Base-by-base conservation (phyloP, 2,113 vertebrate species). In the Kryptolebias marmoratus region DNA sequence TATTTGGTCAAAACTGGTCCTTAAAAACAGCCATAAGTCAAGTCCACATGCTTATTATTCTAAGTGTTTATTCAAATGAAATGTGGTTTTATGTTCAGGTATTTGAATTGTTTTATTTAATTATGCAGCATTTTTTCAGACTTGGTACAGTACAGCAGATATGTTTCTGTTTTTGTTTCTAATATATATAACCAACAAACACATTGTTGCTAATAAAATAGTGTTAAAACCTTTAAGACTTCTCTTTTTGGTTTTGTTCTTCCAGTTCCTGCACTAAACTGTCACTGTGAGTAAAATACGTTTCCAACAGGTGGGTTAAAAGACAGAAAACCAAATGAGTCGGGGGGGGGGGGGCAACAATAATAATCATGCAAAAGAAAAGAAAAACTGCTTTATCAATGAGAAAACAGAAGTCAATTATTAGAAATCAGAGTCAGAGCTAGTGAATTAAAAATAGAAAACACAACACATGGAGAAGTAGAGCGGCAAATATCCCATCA, bases 171-270 rank as follows among this genome's bases (percentile, higher is more conserved):
- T 83, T 80, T 89, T 89, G 91, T 92, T 94, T 89, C 74, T 87
- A 81, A 85, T 91, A 91, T 93, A 91, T 93, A 88, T 87, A 88
- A 83, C 85, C 90, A 91, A 92, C 82, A 78, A 86, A 92, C 89
- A 93, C 89, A 82, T 80, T 90, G 90, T 94, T 93, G 87, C 89
- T 92, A 94, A 94, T 94, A 95, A 95, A 95, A 92, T 87, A 68
- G 71, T 83, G 78, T 90, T 71, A 90, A 93, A 93, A 84, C 86
- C 79, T 22, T 5, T 18, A 13, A 8, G 39, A 27, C 42, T 22
- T 58, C 39, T 54, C 36, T 59, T 54, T 16, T 57, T 54, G n/a
- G 11, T 53, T 10, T 53, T 53, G 5, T 50, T 50, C 18, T 52
- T 52, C 8, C 32, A 36, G 32, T 36, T 36, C 32, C 15, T 49